Evolutionary conservation across 2,113 vertebrate genomes (phyloP).

Genomic region (Gambusia holbrooki): DNA sequence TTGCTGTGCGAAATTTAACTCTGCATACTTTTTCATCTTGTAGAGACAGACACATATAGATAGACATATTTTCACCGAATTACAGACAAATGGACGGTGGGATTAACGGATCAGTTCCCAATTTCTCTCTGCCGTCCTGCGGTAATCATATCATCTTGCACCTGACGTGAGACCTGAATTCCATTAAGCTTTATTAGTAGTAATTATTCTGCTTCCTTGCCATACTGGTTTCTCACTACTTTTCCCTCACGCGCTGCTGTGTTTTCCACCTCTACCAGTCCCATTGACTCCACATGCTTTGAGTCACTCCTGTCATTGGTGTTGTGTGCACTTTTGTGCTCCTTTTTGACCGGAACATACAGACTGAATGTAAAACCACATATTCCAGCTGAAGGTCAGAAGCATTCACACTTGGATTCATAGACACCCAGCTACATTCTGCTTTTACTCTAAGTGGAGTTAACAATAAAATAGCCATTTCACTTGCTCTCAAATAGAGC

Average conservation of each 20-base stretch:
- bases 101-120: constrained; percentile 84
- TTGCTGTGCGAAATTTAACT: constrained; percentile 56
- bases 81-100: constrained; percentile 60
- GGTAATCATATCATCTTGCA: constrained; percentile 82
- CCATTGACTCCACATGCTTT: constrained; percentile 15
- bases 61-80: constrained; percentile 33
- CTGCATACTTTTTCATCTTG: constrained; percentile 46
- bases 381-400: constrained; percentile 44
- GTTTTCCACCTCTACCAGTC: constrained; percentile 34
- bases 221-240: constrained; percentile 62
- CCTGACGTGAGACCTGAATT: constrained; percentile 82
- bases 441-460: constrained; percentile 40
- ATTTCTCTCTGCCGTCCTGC: constrained; percentile 73
- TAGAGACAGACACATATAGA: constrained; percentile 27
- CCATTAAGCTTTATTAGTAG: constrained; percentile 84
- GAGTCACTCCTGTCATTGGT: constrained; percentile 17
- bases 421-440: constrained; percentile 23
- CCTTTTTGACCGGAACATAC: constrained; percentile 14
- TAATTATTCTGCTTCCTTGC: constrained; percentile 79
- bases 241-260: constrained; percentile 52
- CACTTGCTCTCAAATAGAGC: constrained; percentile 26
- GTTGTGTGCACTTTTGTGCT: constrained; percentile 36
- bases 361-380: constrained; percentile 4
- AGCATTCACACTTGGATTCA: constrained; percentile 25
- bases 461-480: constrained; percentile 44